Percentiles rank a stretch among this genome's conserved stretches.
Conservation (phyloP, 2,888 invertebrate species). For the Anagyrus pseudococci region DNA sequence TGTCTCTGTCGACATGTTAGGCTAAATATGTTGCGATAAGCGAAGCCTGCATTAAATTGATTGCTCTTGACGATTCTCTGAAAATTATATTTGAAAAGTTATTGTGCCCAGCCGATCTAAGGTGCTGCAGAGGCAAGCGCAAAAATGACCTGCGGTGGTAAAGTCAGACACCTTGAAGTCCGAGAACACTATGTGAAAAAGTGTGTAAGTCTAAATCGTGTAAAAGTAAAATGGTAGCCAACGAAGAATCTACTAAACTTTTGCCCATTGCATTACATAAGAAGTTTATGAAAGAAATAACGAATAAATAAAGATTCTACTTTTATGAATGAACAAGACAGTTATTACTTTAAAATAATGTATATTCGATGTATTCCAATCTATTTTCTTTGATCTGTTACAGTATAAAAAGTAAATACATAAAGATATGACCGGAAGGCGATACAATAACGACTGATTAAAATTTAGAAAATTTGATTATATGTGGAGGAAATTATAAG, state of each 20-base stretch:
- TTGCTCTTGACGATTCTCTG: neutral
- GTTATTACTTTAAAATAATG: too few species aligned
- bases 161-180: neutral
- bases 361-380: too few species aligned
- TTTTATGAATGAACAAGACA: too few species aligned
- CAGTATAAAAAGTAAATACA: too few species aligned
- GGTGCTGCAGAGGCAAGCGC: neutral
- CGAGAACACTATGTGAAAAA: neutral
- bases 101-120: neutral
- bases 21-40: conserved; percentile 4
- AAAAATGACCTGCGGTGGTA: neutral
- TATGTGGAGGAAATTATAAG: too few species aligned
- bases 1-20: conserved; percentile 1
- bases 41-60: neutral
- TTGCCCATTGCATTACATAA: neutral
- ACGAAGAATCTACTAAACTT: neutral
- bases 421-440: too few species aligned
- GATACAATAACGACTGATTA: too few species aligned
- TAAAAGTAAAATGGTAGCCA: neutral
- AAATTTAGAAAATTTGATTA: too few species aligned
- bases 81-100: neutral
- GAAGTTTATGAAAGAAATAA: neutral
- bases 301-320: too few species aligned
- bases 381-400: too few species aligned
- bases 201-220: neutral